Evolutionary conservation across 92 coral and sea anemone species (phyloP).

Genomic region (Meandrina meandrites): DNA sequence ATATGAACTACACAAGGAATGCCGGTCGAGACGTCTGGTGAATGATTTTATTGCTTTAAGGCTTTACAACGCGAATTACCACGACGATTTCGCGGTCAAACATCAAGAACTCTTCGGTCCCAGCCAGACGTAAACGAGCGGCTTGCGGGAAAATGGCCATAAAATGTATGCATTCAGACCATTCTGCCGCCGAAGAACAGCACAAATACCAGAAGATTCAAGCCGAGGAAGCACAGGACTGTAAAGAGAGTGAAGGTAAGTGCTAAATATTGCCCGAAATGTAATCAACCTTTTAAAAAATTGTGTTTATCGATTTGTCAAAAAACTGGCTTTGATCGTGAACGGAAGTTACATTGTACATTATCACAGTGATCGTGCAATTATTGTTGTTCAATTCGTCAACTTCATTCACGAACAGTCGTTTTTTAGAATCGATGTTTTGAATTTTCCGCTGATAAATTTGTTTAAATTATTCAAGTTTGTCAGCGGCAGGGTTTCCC

Average conservation of each 20-base stretch:
- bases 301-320: not conserved
- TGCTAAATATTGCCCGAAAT: not conserved
- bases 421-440: not conserved
- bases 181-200: constrained; percentile 62
- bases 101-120: constrained; percentile 41
- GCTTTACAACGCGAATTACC: constrained; percentile 29
- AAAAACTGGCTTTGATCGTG: not conserved
- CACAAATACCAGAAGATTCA: constrained; percentile 65
- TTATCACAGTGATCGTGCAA: constrained; percentile 12
- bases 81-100: constrained; percentile 40
- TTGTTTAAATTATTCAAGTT: not conserved
- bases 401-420: not conserved
- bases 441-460: not conserved
- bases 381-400: not conserved
- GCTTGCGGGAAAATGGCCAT: constrained; percentile 92
- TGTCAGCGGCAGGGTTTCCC: not conserved
- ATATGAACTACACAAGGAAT: not conserved
- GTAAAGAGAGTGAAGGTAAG: constrained; percentile 52
- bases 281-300: not conserved
- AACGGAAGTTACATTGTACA: not conserved
- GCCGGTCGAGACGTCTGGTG: not conserved
- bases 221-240: constrained; percentile 62
- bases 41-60: not conserved
- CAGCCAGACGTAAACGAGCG: constrained; percentile 69
- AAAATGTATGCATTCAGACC: constrained; percentile 78